These are phyloP conservation scores for Diploscapter pachys DNA, from an alignment of 1,140 invertebrate species.

Conservation along the genomic window DNA sequence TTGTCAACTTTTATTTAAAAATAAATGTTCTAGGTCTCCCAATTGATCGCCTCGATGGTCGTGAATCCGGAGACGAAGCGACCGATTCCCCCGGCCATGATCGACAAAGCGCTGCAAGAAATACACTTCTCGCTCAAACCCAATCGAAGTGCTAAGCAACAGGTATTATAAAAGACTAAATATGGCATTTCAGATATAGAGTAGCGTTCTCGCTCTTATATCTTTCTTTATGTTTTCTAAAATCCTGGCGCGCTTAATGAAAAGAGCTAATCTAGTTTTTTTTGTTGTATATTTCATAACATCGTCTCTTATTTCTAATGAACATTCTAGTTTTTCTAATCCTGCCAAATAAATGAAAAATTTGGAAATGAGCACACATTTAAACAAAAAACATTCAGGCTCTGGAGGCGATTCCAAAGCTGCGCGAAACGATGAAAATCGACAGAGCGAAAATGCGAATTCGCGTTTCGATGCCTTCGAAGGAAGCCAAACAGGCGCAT, in stretches of 20 bases:
- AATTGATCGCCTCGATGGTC: slow-evolving; percentile 75
- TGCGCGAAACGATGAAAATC: slow-evolving; percentile 81
- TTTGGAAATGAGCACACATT: no score
- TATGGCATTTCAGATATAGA: no score
- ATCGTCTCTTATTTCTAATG: no score
- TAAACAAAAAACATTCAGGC: slow-evolving; percentile 64
- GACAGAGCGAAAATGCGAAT: slow-evolving; percentile 93
- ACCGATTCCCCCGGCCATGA: slow-evolving; percentile 95
- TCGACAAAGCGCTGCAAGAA: slow-evolving; percentile 96
- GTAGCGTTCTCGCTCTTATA: no score
- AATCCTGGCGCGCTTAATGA: no score
- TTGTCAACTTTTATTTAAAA: neutral
- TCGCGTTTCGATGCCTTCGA: slow-evolving; percentile 71
- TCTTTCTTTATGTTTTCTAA: no score
- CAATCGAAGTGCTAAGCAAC: slow-evolving; percentile 89
- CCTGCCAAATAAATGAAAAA: no score
- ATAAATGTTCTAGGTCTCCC: slow-evolving; percentile 56
- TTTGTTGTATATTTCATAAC: no score
- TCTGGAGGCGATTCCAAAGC: slow-evolving; percentile 83
- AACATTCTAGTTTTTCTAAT: no score
- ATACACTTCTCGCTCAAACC: slow-evolving; percentile 92
- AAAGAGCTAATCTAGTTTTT: neutral
- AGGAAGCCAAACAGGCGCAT: slow-evolving; percentile 71
- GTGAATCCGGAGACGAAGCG: slow-evolving; percentile 94
- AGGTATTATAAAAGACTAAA: slow-evolving; percentile 62